These are phyloP conservation scores for Parauchenoglanis ngamensis DNA, from an alignment of 2,797 vertebrate genomes.

Conservation along the genomic window DNA sequence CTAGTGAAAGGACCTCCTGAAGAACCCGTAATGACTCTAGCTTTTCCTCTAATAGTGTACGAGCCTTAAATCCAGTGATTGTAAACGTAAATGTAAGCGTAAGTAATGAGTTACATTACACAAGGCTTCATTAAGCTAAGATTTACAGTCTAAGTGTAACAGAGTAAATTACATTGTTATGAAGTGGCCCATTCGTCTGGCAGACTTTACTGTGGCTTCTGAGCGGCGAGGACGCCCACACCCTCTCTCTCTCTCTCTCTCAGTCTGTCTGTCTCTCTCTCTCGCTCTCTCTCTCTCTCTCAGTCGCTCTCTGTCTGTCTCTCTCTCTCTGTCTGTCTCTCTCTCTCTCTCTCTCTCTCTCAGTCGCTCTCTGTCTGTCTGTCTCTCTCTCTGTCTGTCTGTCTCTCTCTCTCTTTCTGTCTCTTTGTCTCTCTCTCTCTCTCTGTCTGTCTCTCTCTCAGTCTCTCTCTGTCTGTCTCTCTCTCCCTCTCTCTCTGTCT, in stretches of 20 bases:
- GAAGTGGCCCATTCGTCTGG: constrained; percentile 18
- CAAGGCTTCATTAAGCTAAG: neutral
- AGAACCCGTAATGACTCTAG: neutral
- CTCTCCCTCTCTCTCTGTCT: no score
- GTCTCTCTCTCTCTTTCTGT: no score
- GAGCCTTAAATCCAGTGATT: neutral
- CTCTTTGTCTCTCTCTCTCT: no score
- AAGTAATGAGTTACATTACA: neutral
- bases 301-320: no score
- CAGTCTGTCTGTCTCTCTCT: no score
- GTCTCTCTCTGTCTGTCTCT: no score
- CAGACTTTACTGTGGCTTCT: neutral
- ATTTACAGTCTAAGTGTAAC: neutral
- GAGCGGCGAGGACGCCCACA: neutral
- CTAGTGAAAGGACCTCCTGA: neutral
- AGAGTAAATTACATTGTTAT: neutral
- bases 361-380: no score
- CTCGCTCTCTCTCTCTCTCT: no score
- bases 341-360: no score
- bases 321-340: no score
- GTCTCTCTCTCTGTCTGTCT: no score
- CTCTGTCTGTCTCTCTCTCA: no score
- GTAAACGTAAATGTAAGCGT: neutral
- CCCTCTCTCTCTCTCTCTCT: neutral
- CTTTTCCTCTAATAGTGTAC: neutral